Conservation (phyloP, 2,888 invertebrate species). For the Anoplius nigerrimus region DNA sequence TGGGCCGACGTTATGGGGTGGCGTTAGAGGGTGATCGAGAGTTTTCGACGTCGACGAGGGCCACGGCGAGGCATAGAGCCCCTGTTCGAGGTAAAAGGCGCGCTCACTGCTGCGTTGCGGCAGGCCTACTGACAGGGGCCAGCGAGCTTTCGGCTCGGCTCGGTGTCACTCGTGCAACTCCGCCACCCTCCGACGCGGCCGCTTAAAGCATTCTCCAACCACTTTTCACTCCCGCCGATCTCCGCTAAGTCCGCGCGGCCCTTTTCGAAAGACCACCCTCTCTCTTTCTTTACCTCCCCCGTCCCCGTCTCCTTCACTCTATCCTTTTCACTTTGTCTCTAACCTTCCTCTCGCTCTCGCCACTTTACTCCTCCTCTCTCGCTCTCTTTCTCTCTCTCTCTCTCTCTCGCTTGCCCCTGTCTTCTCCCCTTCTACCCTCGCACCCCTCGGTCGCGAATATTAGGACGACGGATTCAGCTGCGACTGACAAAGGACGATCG, state of each 20-base stretch:
- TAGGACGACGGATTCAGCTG: no score
- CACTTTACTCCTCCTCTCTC: not conserved
- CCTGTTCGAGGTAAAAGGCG: conserved; percentile 49
- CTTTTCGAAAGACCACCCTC: conserved; percentile 25
- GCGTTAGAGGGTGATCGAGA: not conserved
- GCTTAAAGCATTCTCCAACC: conserved; percentile 65
- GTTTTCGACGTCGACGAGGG: not conserved
- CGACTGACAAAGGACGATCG: no score
- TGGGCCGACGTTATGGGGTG: not conserved
- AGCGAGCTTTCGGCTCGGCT: conserved; percentile 60
- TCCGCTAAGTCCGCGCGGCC: conserved; percentile 47
- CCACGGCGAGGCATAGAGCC: conserved; percentile 27
- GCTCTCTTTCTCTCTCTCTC: not conserved
- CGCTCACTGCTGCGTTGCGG: conserved; percentile 70
- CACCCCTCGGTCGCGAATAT: not conserved
- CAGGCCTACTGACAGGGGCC: conserved; percentile 68
- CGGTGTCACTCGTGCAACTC: conserved; percentile 60
- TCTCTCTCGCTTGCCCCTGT: not conserved
- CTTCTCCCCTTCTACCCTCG: not conserved
- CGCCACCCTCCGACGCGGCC: conserved; percentile 59
- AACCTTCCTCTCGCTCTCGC: not conserved
- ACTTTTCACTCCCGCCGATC: conserved; percentile 62
- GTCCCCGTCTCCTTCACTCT: conserved; percentile 5
- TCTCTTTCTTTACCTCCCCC: conserved; percentile 31
- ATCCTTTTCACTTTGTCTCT: not conserved